phyloP scores from a whole-genome alignment of 2,888 invertebrate species.

The Notodonta dromedarius region DNA sequence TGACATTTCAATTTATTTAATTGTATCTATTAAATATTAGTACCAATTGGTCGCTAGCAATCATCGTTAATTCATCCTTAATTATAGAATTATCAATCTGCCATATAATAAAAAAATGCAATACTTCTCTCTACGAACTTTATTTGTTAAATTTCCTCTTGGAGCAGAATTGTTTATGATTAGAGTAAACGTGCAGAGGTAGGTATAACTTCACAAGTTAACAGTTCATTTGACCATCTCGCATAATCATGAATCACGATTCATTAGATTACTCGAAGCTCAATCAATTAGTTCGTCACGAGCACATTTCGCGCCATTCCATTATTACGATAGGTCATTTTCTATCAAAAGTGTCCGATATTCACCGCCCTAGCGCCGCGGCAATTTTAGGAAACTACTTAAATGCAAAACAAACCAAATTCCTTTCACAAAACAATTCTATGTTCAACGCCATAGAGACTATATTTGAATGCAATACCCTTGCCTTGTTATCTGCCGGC shows the following conservation, averaged over 20 bases:
- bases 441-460: constrained; percentile 32
- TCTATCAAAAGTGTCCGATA: constrained; percentile 56
- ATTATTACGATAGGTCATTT: constrained; percentile 40
- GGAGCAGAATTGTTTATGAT: too few relatives aligned
- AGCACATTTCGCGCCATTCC: constrained; percentile 27
- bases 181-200: too few relatives aligned
- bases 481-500: constrained; percentile 69
- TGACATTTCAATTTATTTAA: too few relatives aligned
- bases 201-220: background rate
- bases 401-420: constrained; percentile 51
- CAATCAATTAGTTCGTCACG: constrained; percentile 29
- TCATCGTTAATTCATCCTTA: too few relatives aligned
- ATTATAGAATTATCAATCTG: too few relatives aligned
- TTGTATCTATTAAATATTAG: too few relatives aligned
- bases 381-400: constrained; percentile 75
- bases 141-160: too few relatives aligned
- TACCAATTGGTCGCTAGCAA: too few relatives aligned
- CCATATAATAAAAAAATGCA: too few relatives aligned
- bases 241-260: constrained; percentile 19
- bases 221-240: constrained; percentile 6
- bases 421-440: constrained; percentile 35
- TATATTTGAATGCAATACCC: constrained; percentile 42
- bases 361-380: constrained; percentile 63
- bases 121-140: too few relatives aligned
- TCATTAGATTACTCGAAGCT: constrained; percentile 24